Evolutionary conservation across 2,888 invertebrate species (phyloP).

Genomic region (Agonopterix arenella): DNA sequence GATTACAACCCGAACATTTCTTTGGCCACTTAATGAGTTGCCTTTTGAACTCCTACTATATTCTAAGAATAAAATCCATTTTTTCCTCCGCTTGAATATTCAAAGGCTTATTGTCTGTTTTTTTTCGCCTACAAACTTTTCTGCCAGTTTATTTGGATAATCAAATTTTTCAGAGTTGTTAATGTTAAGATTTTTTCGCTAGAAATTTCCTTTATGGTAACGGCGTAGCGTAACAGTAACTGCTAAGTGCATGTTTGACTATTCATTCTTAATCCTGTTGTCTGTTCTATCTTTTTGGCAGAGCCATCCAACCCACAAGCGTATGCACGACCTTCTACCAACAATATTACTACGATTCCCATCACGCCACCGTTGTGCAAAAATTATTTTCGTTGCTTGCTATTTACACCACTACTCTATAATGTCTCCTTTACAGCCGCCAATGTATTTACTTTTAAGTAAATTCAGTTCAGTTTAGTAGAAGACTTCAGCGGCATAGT

Average conservation of each 20-base stretch:
- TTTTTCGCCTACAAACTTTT: conserved; percentile 10
- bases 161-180: conserved; percentile 10
- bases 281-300: conserved; percentile 63
- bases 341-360: background rate
- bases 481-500: conserved; percentile 7
- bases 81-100: conserved; percentile 25
- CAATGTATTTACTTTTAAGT: background rate
- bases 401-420: background rate
- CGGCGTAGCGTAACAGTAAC: conserved; percentile 24
- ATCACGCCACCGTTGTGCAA: background rate
- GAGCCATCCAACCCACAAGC: conserved; percentile 35
- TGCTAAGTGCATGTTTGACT: conserved; percentile 54
- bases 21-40: conserved; percentile 54
- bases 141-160: conserved; percentile 7
- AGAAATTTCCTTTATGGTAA: conserved; percentile 31
- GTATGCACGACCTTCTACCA: conserved; percentile 10
- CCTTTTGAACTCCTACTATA: conserved; percentile 45
- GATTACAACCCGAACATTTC: conserved; percentile 58
- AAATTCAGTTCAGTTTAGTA: background rate
- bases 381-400: conserved; percentile 2
- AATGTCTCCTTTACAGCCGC: background rate
- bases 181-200: background rate
- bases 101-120: conserved; percentile 29
- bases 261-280: conserved; percentile 60
- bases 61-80: conserved; percentile 28